Base-by-base conservation (phyloP, 2,113 vertebrate genomes). In the Nansenia antarctica region DNA sequence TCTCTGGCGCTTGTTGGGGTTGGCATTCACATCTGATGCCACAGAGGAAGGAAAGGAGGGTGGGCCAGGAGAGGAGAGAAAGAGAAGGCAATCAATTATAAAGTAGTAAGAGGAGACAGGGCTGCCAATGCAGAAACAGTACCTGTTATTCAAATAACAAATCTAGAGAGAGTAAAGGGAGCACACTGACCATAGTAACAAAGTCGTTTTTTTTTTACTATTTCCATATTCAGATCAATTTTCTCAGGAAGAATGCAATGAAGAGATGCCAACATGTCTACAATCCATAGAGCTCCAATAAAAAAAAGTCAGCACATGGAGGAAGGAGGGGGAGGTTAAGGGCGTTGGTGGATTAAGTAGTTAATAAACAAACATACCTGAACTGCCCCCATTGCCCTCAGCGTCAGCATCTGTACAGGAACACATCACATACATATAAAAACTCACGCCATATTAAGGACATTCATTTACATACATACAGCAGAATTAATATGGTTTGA, bases 1-100 rank as follows among this genome's bases (percentile, higher is more conserved):
- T 63, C 95, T 93, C 89, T 94, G 94, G 9, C 95, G 93, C 90
- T 97, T 97, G 90, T 95, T 97, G 31, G 95, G 94, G 70, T 96
- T 96, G 59, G 92, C 90, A 26, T 86, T 90, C 9, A 93, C 91
- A 61, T 97, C 95, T 26, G 93, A 93, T 93, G 61, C 14, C 22
- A 79, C 9, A 47, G 47, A 39, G 20, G 22, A 20, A 35, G 49
- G 31, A 62, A 45, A 45, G 27, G 31, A 57, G 77, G 26, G 29
- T n/a, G n/a, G n/a, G 32, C 65, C 0, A 20, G 27, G 26, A 24
- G 37, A 24, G 58, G 53, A 14, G 35, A 0, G n/a, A 65, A 29
- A 34, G 15, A 58, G n/a, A n/a, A n/a, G n/a, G n/a, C n/a, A n/a
- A n/a, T n/a, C n/a, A n/a, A n/a, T n/a, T n/a, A n/a, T 71, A 24